Conservation (phyloP, 2,797 vertebrate species). For the Meriones psammophilus region DNA sequence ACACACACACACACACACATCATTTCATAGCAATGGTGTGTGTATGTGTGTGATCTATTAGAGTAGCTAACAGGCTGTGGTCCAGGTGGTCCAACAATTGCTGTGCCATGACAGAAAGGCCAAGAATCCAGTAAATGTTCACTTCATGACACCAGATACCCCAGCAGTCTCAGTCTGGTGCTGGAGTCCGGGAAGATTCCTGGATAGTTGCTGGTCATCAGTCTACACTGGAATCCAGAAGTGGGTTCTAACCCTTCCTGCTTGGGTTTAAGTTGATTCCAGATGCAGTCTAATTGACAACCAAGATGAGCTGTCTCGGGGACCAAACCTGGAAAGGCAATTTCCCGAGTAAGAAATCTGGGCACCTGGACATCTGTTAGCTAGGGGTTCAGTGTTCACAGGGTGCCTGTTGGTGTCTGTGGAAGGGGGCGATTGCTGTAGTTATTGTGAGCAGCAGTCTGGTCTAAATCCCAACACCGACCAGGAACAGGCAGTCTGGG, state of each 20-base stretch:
- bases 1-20: neutral
- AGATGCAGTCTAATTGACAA: neutral
- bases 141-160: neutral
- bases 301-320: neutral
- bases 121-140: neutral
- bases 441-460: neutral
- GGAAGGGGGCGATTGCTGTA: neutral
- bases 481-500: neutral
- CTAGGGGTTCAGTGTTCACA: neutral
- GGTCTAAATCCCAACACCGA: neutral
- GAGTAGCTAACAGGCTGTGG: neutral
- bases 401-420: neutral
- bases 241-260: neutral
- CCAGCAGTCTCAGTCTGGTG: neutral
- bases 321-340: neutral
- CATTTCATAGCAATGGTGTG: too few species aligned
- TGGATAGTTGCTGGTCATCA: neutral
- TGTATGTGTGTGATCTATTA: neutral
- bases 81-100: neutral
- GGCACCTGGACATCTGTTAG: neutral
- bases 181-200: neutral
- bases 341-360: neutral
- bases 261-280: neutral
- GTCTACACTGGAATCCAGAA: neutral
- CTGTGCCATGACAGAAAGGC: neutral